Evolutionary conservation across 2,888 invertebrate genomes (phyloP).

Genomic region (Cantharis rustica): DNA sequence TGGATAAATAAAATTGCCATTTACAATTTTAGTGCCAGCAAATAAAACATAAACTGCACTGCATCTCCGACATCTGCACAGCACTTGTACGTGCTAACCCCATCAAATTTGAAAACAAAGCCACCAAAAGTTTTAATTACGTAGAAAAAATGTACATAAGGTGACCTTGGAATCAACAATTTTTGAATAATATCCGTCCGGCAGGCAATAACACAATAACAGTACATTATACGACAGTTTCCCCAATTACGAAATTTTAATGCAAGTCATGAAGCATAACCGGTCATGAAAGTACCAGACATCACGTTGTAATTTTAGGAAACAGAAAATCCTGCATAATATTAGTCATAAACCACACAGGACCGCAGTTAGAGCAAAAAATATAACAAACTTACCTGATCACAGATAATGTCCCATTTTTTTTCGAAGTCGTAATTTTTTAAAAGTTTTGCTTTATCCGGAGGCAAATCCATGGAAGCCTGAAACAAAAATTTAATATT

Average conservation of each 20-base stretch:
- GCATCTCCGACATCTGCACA: not conserved
- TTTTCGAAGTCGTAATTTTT: constrained; percentile 96
- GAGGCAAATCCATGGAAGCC: constrained; percentile 99
- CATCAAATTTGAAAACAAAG: not conserved
- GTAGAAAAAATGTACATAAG: not conserved
- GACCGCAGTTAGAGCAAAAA: not conserved
- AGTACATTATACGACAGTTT: not conserved
- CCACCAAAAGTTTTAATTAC: not conserved
- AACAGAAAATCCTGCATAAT: not conserved
- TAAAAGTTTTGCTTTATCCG: constrained; percentile 96
- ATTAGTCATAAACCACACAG: not conserved
- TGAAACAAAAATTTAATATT: constrained; percentile 59
- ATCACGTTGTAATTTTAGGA: not conserved
- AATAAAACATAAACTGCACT: not conserved
- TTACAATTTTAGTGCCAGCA: not conserved
- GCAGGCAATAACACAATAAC: not conserved
- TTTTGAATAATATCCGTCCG: not conserved
- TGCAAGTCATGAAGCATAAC: not conserved
- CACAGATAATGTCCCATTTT: constrained; percentile 99
- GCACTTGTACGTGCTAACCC: not conserved
- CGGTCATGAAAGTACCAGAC: not conserved
- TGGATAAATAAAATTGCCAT: not conserved
- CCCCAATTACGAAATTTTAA: not conserved
- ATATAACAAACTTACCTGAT: constrained; percentile 75
- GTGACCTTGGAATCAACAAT: not conserved